These are phyloP conservation scores for Ancistrus triradiatus DNA, from an alignment of 2,113 vertebrate genomes.

Conservation along the genomic window DNA sequence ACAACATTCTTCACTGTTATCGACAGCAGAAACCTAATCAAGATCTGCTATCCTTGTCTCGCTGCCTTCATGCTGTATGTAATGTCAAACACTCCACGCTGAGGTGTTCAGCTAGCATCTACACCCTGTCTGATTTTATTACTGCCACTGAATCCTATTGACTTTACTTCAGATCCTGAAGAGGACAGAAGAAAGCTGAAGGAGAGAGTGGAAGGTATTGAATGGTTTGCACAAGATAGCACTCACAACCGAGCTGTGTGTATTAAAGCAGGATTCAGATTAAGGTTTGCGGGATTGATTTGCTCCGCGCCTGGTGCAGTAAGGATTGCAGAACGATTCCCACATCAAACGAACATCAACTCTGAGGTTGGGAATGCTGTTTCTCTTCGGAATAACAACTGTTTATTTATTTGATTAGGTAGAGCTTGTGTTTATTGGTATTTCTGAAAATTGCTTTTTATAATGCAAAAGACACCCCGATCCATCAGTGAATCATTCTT, in stretches of 20 bases:
- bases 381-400: too few relatives aligned
- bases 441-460: too few relatives aligned
- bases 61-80: neutral
- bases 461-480: too few relatives aligned
- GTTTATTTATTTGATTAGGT: too few relatives aligned
- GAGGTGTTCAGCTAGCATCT: neutral
- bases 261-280: slow-evolving; percentile 47
- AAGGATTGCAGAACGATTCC: neutral
- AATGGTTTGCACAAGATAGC: slow-evolving; percentile 31
- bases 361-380: neutral
- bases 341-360: slow-evolving; percentile 26
- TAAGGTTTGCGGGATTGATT: slow-evolving; percentile 43
- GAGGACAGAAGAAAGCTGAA: neutral
- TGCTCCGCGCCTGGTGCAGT: slow-evolving; percentile 32
- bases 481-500: too few relatives aligned
- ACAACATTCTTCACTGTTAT: neutral
- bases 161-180: slow-evolving; percentile 8
- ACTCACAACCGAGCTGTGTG: slow-evolving; percentile 11
- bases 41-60: slow-evolving; percentile 10
- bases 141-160: slow-evolving; percentile 22
- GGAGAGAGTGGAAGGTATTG: slow-evolving; percentile 12
- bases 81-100: slow-evolving; percentile 11
- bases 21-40: slow-evolving; percentile 12
- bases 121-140: slow-evolving; percentile 20
- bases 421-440: too few relatives aligned